These are phyloP conservation scores for Synanthedon andrenaeformis DNA, from an alignment of 2,888 invertebrate genomes.

Conservation along the genomic window DNA sequence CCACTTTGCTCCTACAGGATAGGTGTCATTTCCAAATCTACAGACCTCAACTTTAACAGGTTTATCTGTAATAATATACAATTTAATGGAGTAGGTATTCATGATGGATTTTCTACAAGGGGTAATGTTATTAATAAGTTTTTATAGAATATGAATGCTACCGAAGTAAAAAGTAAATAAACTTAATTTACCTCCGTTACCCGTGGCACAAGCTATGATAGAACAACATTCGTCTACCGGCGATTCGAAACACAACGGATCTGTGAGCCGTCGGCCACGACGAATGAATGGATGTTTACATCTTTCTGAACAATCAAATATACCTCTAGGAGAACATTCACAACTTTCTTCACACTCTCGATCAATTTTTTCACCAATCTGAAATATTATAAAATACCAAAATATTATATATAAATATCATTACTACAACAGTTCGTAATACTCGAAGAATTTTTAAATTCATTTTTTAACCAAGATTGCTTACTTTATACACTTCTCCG, in stretches of 20 bases:
- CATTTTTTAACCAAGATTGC: constrained; percentile 5
- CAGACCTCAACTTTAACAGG: constrained; percentile 47
- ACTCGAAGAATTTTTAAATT: neutral
- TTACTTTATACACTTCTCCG: constrained; percentile 62
- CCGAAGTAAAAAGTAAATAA: too few species aligned
- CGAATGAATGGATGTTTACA: constrained; percentile 79
- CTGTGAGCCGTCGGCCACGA: constrained; percentile 74
- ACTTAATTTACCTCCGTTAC: constrained; percentile 33
- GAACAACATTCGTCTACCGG: constrained; percentile 78
- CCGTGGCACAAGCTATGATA: constrained; percentile 76
- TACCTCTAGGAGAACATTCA: constrained; percentile 75
- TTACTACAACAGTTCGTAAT: too few species aligned
- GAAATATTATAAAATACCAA: too few species aligned
- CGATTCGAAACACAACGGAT: constrained; percentile 80
- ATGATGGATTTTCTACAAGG: too few species aligned
- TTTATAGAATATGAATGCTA: too few species aligned
- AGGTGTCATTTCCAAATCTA: constrained; percentile 76
- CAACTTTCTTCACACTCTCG: constrained; percentile 84
- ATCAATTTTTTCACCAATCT: constrained; percentile 78
- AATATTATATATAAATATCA: neutral
- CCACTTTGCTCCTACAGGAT: constrained; percentile 78
- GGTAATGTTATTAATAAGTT: too few species aligned
- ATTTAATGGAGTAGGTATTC: neutral
- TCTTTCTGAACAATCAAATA: constrained; percentile 78
- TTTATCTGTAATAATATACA: constrained; percentile 34